Conservation (phyloP, 1,140 invertebrate species). For the Drosophila busckii region DNA sequence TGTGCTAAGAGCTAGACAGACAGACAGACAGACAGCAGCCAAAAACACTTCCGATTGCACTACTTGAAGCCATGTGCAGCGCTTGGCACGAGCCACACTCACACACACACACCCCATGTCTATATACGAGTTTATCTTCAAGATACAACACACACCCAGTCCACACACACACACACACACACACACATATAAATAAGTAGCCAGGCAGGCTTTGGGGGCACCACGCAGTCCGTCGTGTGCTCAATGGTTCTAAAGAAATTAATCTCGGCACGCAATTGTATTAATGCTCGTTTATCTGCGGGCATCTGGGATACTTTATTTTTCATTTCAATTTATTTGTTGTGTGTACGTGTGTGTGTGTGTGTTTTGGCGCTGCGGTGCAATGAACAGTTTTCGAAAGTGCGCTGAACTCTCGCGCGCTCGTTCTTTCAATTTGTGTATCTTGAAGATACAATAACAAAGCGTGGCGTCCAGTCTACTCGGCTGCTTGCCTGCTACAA, state of each 20-base stretch:
- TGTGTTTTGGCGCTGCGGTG: conserved; percentile 30
- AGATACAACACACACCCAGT: neutral
- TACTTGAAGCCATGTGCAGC: conserved; percentile 27
- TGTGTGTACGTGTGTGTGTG: conserved; percentile 3
- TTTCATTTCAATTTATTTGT: too few species aligned
- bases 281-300: conserved; percentile 14
- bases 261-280: conserved; percentile 61
- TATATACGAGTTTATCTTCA: too few species aligned
- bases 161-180: neutral
- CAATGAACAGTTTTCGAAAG: conserved; percentile 61
- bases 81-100: conserved; percentile 33
- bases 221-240: too few species aligned
- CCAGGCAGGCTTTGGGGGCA: conserved; percentile 22
- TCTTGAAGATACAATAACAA: conserved; percentile 56
- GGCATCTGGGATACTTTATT: conserved; percentile 7
- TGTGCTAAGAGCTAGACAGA: neutral
- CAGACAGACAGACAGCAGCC: neutral
- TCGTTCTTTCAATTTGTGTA: conserved; percentile 38
- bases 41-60: neutral
- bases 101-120: conserved; percentile 12
- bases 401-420: conserved; percentile 55
- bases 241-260: conserved; percentile 45
- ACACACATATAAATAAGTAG: conserved; percentile 14
- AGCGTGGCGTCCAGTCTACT: conserved; percentile 40
- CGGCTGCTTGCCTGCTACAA: neutral